Conservation (phyloP, 2,888 invertebrate species). For the Tipula unca region DNA sequence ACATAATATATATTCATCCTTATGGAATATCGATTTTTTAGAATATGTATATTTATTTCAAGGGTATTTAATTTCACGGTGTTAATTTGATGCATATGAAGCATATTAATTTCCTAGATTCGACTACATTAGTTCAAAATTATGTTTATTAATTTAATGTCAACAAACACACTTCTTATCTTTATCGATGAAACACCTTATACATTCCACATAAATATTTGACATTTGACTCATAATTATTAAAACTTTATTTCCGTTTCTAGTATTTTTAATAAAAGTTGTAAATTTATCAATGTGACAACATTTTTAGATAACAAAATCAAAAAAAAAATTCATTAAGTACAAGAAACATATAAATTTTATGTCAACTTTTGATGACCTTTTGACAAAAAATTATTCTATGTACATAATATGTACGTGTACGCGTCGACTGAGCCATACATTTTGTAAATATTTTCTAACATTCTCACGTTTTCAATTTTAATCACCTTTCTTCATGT, state of each 20-base stretch:
- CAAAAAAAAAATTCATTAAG: background rate
- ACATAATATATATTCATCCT: background rate
- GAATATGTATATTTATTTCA: background rate
- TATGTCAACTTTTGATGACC: background rate
- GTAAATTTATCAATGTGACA: background rate
- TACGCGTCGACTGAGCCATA: background rate
- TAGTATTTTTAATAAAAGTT: background rate
- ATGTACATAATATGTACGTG: background rate
- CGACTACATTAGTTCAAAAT: background rate
- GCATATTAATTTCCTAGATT: background rate
- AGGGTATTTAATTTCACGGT: background rate
- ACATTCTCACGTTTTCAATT: background rate
- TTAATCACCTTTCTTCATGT: background rate
- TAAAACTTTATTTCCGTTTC: background rate
- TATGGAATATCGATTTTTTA: background rate
- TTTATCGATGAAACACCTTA: background rate
- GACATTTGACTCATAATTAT: background rate
- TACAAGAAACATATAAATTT: background rate
- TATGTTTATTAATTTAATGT: background rate
- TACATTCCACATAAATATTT: background rate
- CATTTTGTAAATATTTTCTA: background rate
- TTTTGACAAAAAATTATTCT: background rate
- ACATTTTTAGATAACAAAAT: background rate
- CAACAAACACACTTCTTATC: background rate
- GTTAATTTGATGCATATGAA: background rate